Evolutionary conservation across 2,113 vertebrate genomes (phyloP).

Genomic region (Glareola pratincola): DNA sequence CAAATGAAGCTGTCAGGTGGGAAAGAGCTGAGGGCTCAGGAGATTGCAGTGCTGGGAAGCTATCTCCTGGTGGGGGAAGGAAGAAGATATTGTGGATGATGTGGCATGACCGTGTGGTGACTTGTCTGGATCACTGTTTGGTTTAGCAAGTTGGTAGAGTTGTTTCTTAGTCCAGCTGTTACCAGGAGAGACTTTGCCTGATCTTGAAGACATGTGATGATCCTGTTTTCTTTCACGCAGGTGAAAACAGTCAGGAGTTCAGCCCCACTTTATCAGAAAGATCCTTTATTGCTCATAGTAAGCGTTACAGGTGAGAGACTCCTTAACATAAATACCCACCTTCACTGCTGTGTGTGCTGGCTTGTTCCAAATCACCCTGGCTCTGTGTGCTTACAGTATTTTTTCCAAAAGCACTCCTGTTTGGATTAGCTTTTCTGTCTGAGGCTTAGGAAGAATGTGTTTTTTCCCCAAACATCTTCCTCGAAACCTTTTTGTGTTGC

Average conservation of each 20-base stretch:
- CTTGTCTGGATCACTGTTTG: neutral
- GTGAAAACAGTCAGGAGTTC: conserved; percentile 93
- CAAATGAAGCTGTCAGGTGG: neutral
- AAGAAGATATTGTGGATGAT: neutral
- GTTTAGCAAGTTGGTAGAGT: neutral
- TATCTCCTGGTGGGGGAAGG: neutral
- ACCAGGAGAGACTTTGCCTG: neutral
- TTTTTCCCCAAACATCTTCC: neutral
- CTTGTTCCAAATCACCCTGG: neutral
- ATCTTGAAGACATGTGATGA: neutral
- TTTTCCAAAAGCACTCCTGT: neutral
- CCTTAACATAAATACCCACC: neutral
- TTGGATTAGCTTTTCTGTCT: neutral
- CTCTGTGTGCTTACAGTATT: neutral
- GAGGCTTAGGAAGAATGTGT: neutral
- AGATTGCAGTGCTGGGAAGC: neutral
- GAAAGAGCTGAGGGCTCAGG: neutral
- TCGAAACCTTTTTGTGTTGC: neutral
- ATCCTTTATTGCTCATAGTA: conserved; percentile 74
- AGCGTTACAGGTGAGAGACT: conserved; percentile 78
- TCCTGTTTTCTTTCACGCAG: conserved; percentile 65
- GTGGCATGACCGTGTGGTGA: neutral
- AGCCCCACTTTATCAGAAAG: conserved; percentile 87
- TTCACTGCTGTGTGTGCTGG: neutral
- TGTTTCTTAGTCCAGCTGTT: neutral